Conservation (phyloP, 2,113 vertebrate genomes). For the Sitta europaea region DNA sequence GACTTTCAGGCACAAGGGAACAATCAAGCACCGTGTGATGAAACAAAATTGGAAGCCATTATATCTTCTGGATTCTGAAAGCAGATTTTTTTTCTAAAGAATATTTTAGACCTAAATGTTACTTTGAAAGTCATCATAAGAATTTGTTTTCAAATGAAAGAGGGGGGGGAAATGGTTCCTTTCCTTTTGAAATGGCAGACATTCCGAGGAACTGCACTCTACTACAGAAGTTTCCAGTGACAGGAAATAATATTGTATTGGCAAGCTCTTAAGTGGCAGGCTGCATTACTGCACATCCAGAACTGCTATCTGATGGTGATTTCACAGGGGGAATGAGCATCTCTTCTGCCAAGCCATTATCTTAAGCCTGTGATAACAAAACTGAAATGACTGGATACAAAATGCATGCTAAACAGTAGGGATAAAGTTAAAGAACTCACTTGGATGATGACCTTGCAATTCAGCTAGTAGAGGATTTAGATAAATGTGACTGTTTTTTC, state of each 20-base stretch:
- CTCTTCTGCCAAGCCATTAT: background rate
- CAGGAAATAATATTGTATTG: background rate
- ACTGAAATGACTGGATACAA: background rate
- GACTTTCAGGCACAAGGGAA: background rate
- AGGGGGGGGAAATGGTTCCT: rapidly evolving
- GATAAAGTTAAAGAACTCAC: background rate
- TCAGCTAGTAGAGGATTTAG: background rate
- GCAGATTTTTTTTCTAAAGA: background rate
- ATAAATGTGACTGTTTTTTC: background rate
- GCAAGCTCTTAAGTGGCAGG: background rate
- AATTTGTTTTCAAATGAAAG: background rate
- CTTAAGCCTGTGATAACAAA: conserved; percentile 1
- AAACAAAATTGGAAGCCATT: background rate
- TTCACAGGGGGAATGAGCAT: background rate
- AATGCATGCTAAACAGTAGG: background rate
- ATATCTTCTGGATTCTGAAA: background rate
- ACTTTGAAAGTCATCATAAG: background rate
- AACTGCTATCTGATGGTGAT: background rate
- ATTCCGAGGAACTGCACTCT: background rate
- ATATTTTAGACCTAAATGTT: background rate
- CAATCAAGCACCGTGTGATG: background rate
- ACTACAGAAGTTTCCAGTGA: background rate
- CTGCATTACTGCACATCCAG: background rate
- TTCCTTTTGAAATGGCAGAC: background rate
- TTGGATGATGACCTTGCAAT: background rate